Percentiles rank a stretch among this genome's conserved stretches.
Evolutionary conservation across 2,113 vertebrate genomes (phyloP).

Genomic region (Podarcis cretensis): DNA sequence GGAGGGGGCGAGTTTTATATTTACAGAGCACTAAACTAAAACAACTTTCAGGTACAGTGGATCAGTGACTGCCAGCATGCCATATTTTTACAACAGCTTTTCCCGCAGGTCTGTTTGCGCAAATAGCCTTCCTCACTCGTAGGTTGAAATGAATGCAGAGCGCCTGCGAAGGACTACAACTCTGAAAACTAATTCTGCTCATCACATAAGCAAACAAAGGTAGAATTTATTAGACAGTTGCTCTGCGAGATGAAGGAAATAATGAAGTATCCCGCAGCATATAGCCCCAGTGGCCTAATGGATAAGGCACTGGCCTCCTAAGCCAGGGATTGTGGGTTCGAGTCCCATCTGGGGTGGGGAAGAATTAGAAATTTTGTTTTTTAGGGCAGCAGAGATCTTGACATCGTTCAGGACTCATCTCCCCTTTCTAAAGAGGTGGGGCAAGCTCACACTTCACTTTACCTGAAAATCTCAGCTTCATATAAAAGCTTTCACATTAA

Average conservation of each 20-base stretch:
- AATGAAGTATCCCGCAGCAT: accelerated
- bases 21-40: too few species aligned
- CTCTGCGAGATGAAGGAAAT: background rate
- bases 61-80: background rate
- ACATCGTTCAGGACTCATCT: background rate
- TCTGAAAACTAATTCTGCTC: background rate
- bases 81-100: background rate
- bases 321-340: conserved; percentile 74
- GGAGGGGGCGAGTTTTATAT: too few species aligned
- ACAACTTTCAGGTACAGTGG: background rate
- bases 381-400: background rate
- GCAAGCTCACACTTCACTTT: background rate
- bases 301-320: conserved; percentile 66
- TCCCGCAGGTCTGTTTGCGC: background rate
- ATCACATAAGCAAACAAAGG: too few species aligned
- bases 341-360: conserved; percentile 59
- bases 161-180: background rate
- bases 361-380: background rate
- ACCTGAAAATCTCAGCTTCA: background rate
- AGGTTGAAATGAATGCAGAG: background rate
- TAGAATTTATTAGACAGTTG: background rate
- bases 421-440: background rate
- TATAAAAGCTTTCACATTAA: background rate
- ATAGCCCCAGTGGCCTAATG: conserved; percentile 36
- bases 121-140: background rate